These are phyloP conservation scores for Meandrina meandrites DNA, from an alignment of 92 coral and sea anemone species.

Conservation along the genomic window DNA sequence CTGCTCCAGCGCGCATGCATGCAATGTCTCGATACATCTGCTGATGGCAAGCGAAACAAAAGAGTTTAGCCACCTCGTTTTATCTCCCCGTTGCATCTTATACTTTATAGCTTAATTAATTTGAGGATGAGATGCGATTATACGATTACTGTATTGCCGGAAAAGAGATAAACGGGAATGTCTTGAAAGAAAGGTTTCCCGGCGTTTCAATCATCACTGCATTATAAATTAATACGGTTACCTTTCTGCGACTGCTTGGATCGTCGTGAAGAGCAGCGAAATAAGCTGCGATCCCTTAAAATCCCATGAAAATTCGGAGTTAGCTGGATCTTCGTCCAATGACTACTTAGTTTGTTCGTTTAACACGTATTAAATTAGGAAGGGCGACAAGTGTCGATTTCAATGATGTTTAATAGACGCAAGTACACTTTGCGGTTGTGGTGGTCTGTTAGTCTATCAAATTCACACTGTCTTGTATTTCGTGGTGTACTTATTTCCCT, in stretches of 20 bases:
- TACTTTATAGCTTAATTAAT: slow-evolving; percentile 7
- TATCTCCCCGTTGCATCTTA: slow-evolving; percentile 32
- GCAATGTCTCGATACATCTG: neutral
- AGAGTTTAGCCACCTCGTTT: neutral
- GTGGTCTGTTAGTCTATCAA: slow-evolving; percentile 13
- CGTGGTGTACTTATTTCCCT: neutral
- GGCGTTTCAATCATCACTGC: slow-evolving; percentile 27
- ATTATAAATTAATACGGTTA: neutral
- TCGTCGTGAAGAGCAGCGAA: neutral
- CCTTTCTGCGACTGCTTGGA: neutral
- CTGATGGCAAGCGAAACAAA: neutral
- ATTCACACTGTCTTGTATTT: neutral
- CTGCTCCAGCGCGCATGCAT: neutral
- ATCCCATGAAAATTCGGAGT: neutral
- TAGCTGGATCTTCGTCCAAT: neutral
- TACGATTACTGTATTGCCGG: slow-evolving; percentile 35
- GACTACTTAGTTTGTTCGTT: neutral
- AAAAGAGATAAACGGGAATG: slow-evolving; percentile 33
- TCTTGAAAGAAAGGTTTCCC: neutral
- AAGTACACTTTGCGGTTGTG: neutral
- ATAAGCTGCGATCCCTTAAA: neutral
- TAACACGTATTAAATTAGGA: no score
- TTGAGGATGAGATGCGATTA: slow-evolving; percentile 1
- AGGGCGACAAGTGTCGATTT: neutral
- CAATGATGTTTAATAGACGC: neutral